phyloP scores from a whole-genome alignment of 2,797 vertebrate genomes.

The Paguma larvata region DNA sequence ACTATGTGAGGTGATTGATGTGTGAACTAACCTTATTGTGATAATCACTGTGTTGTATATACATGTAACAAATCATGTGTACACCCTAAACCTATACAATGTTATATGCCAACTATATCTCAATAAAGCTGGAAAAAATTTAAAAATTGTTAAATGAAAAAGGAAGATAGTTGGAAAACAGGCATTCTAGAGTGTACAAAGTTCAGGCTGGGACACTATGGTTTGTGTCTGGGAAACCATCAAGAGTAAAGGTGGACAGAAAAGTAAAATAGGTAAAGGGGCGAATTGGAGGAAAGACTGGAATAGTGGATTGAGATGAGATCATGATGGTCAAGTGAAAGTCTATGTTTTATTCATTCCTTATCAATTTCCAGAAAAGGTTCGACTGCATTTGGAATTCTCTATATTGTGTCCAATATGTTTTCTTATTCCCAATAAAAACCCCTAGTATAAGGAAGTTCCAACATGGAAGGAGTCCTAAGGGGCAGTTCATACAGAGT shows the following conservation, averaged over 20 bases:
- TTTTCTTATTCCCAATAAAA: not conserved
- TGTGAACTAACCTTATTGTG: not conserved
- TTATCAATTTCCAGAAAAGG: not conserved
- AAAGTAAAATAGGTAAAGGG: not conserved
- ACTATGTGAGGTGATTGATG: not conserved
- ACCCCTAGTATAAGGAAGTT: not conserved
- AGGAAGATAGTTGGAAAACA: not conserved
- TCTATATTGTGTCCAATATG: not conserved
- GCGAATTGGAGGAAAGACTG: not conserved
- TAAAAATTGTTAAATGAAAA: not conserved
- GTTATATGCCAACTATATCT: not conserved
- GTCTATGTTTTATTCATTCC: not conserved
- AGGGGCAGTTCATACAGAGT: not conserved
- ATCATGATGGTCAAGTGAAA: not conserved
- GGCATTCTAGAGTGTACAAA: not conserved
- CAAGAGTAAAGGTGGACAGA: not conserved
- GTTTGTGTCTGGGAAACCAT: not conserved
- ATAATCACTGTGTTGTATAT: not conserved
- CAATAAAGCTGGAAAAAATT: conserved; percentile 10
- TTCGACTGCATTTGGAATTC: not conserved
- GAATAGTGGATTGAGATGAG: not conserved
- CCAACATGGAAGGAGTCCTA: not conserved
- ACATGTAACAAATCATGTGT: not conserved
- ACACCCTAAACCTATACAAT: not conserved
- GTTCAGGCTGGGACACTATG: not conserved